Evolutionary conservation across 2,113 vertebrate genomes (phyloP).

Genomic region (Sinocyclocheilus maitianheensis): DNA sequence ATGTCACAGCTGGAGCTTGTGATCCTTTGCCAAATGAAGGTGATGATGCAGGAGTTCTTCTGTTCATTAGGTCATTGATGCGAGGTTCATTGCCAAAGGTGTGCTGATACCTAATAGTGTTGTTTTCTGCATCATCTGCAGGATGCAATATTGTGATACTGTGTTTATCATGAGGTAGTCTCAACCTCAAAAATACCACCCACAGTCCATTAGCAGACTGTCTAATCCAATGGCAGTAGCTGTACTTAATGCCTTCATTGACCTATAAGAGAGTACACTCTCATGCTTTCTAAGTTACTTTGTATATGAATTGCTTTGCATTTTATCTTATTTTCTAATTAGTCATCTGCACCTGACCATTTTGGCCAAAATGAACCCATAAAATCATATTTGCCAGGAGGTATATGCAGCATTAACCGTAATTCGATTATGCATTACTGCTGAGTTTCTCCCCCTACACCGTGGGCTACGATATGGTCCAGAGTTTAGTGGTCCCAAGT

Average conservation of each 20-base stretch:
- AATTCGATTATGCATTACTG: neutral
- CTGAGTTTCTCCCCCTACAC: too few relatives aligned
- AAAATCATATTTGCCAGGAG: neutral
- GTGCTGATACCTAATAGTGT: neutral
- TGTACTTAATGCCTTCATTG: neutral
- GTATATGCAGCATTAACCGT: neutral
- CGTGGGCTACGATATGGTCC: too few relatives aligned
- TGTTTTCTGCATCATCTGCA: neutral
- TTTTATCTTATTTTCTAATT: neutral
- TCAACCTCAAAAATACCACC: neutral
- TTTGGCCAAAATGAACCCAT: neutral
- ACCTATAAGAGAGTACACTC: neutral
- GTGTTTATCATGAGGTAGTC: neutral
- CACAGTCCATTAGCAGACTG: neutral
- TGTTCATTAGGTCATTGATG: slow-evolving; percentile 25
- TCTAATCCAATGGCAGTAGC: neutral
- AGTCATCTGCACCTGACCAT: neutral
- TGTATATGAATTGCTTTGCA: neutral
- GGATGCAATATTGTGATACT: neutral
- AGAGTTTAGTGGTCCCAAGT: too few relatives aligned
- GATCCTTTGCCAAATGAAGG: slow-evolving; percentile 22
- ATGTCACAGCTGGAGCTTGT: slow-evolving; percentile 10
- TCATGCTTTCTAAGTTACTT: neutral
- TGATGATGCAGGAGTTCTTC: slow-evolving; percentile 40
- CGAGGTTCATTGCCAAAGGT: neutral